Evolutionary conservation across 2,113 vertebrate genomes (phyloP).

Genomic region (Pteronura brasiliensis): DNA sequence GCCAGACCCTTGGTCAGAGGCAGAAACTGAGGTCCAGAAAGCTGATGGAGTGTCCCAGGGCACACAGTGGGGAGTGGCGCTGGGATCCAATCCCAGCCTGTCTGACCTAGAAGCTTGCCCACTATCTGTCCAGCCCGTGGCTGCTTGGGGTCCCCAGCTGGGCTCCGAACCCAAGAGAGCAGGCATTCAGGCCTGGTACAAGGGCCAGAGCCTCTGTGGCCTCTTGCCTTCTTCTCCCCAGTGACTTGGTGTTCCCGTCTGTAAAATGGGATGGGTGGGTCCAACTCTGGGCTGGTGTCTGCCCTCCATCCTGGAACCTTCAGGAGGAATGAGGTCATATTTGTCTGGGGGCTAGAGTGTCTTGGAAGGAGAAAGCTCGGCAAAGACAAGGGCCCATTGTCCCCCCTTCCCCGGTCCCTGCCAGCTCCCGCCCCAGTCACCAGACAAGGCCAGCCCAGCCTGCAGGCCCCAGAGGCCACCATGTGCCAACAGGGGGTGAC

Average conservation of each 20-base stretch:
- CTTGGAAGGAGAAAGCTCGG: slow-evolving; percentile 44
- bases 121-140: background rate
- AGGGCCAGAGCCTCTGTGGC: background rate
- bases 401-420: background rate
- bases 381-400: slow-evolving; percentile 63
- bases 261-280: background rate
- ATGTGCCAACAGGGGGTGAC: background rate
- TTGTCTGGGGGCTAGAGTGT: slow-evolving; percentile 24
- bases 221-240: background rate
- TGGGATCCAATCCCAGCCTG: background rate
- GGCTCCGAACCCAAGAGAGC: accelerated
- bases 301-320: background rate
- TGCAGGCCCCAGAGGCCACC: background rate
- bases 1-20: background rate
- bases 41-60: background rate
- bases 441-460: slow-evolving; percentile 11
- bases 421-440: background rate
- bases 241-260: slow-evolving; percentile 14
- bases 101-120: background rate
- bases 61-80: background rate
- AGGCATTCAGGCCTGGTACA: background rate
- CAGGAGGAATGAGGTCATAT: slow-evolving; percentile 54
- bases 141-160: background rate
- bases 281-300: background rate
- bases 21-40: background rate